phyloP scores from a whole-genome alignment of 2,113 vertebrate species.

The Gymnocephalus cernua region DNA sequence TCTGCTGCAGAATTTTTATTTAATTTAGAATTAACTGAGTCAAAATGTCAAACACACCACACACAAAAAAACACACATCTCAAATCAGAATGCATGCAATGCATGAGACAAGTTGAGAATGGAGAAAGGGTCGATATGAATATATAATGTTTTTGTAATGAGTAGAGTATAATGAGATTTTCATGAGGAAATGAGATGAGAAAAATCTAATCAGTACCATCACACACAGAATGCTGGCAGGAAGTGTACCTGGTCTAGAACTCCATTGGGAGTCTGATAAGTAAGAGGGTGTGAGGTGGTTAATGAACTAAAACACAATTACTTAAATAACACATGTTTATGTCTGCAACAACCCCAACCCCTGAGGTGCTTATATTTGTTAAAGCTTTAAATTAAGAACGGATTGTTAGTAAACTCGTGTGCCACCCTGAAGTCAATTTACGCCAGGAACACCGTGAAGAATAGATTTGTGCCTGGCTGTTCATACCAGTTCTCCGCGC shows the following conservation, averaged over 20 bases:
- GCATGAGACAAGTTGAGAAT: not conserved
- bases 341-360: not conserved
- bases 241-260: constrained; percentile 81
- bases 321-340: not conserved
- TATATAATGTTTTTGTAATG: not conserved
- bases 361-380: not conserved
- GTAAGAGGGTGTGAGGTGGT: constrained; percentile 40
- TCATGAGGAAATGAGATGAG: not conserved
- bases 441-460: no score
- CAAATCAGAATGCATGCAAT: constrained; percentile 17
- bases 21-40: not conserved
- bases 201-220: constrained; percentile 27
- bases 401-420: not conserved
- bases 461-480: no score
- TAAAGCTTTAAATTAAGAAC: not conserved
- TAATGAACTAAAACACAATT: constrained; percentile 40
- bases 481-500: no score
- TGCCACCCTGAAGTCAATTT: not conserved
- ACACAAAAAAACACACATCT: constrained; percentile 20
- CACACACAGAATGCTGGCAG: constrained; percentile 59
- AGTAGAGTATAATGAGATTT: not conserved
- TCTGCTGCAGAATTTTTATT: not conserved
- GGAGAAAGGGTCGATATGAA: not conserved
- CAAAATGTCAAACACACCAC: constrained; percentile 9
- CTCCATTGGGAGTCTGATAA: constrained; percentile 82